Conservation (phyloP, 64 coral and sea anemone species). For the Stylophora pistillata region DNA sequence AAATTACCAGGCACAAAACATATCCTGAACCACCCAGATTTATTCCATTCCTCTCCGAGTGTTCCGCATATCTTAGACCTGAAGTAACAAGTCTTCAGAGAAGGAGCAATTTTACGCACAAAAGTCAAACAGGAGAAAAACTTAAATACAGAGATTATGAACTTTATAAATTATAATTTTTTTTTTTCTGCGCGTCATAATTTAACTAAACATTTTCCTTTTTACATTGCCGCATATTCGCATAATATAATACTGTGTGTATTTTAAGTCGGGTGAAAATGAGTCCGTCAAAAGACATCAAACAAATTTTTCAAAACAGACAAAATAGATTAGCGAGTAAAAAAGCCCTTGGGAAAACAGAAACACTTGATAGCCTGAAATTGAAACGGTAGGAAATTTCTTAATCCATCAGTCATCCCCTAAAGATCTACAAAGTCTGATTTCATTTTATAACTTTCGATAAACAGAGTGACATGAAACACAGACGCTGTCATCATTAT, state of each 20-base stretch:
- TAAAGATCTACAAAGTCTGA: slow-evolving; percentile 28
- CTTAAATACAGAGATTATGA: slow-evolving; percentile 50
- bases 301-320: slow-evolving; percentile 17
- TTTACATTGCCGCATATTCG: slow-evolving; percentile 40
- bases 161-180: slow-evolving; percentile 45
- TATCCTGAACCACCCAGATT: slow-evolving; percentile 51
- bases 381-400: neutral
- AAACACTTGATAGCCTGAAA: slow-evolving; percentile 15
- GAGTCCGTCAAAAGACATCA: slow-evolving; percentile 2
- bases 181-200: slow-evolving; percentile 32
- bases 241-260: neutral
- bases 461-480: slow-evolving; percentile 38
- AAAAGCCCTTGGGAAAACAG: neutral
- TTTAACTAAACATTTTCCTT: slow-evolving; percentile 50
- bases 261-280: neutral
- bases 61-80: slow-evolving; percentile 16
- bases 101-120: slow-evolving; percentile 21
- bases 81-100: slow-evolving; percentile 27
- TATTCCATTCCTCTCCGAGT: slow-evolving; percentile 33
- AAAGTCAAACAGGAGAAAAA: slow-evolving; percentile 34
- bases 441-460: slow-evolving; percentile 32
- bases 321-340: neutral
- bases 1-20: slow-evolving; percentile 21
- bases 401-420: slow-evolving; percentile 40
- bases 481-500: slow-evolving; percentile 19